Evolutionary conservation across 2,113 vertebrate species (phyloP).

Genomic region (Oreochromis niloticus): DNA sequence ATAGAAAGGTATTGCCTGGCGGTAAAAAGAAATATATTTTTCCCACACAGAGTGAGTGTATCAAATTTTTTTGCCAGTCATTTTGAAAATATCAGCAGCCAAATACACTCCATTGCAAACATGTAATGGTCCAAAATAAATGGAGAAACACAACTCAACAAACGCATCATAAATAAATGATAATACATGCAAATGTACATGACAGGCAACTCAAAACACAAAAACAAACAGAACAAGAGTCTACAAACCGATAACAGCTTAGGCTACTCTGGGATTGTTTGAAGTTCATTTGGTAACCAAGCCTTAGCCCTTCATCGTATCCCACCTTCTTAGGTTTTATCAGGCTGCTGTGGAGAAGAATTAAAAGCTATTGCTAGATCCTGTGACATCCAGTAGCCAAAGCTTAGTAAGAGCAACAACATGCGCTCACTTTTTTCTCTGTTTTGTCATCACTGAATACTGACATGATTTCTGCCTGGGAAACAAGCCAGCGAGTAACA

Average conservation of each 20-base stretch:
- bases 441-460: neutral
- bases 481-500: neutral
- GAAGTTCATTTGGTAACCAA: slow-evolving; percentile 1
- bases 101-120: slow-evolving; percentile 27
- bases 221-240: neutral
- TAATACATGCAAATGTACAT: slow-evolving; percentile 29
- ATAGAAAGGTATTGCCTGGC: neutral
- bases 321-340: slow-evolving; percentile 1
- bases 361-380: slow-evolving; percentile 37
- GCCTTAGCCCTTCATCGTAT: slow-evolving; percentile 40
- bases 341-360: neutral
- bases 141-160: slow-evolving; percentile 2
- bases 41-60: neutral
- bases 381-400: neutral
- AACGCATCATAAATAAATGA: slow-evolving; percentile 3
- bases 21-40: neutral
- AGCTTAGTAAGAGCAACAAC: slow-evolving; percentile 9
- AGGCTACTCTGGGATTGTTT: neutral
- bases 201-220: neutral
- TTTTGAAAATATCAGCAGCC: neutral
- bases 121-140: neutral
- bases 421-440: slow-evolving; percentile 20
- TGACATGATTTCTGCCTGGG: neutral
- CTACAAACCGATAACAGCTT: neutral
- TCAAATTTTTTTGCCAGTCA: neutral